Conservation (phyloP, 2,888 invertebrate genomes). For the Parthenolecanium corni region DNA sequence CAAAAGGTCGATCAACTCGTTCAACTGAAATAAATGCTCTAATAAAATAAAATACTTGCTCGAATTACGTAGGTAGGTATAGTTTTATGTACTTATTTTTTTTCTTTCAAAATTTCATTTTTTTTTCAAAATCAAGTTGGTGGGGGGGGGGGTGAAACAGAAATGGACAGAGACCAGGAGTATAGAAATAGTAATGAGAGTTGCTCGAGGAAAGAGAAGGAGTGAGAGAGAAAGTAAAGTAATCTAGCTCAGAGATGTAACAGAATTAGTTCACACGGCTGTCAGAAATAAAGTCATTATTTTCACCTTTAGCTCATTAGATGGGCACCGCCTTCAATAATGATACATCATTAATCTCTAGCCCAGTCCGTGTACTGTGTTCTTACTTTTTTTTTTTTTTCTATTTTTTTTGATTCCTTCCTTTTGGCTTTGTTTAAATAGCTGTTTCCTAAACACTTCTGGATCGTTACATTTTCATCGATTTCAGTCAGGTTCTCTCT, state of each 20-base stretch:
- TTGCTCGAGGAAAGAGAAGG: conserved; percentile 13
- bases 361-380: background rate
- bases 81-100: too few species aligned
- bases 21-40: too few species aligned
- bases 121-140: too few species aligned
- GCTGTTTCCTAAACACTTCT: conserved; percentile 20
- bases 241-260: conserved; percentile 10
- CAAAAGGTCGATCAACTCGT: too few species aligned
- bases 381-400: too few species aligned
- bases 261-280: conserved; percentile 27
- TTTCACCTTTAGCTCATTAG: conserved; percentile 28
- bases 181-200: conserved; percentile 2
- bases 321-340: conserved; percentile 27
- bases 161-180: too few species aligned
- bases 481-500: too few species aligned
- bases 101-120: too few species aligned
- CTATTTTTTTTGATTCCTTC: background rate
- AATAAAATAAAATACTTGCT: too few species aligned
- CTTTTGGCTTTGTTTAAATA: conserved; percentile 28
- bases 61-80: too few species aligned
- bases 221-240: background rate
- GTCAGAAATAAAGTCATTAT: conserved; percentile 28
- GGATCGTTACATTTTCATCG: too few species aligned
- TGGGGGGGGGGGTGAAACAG: too few species aligned
- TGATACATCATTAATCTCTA: conserved; percentile 27